Base-by-base conservation (phyloP, 2,888 invertebrate species). In the Microctonus hyperodae region DNA sequence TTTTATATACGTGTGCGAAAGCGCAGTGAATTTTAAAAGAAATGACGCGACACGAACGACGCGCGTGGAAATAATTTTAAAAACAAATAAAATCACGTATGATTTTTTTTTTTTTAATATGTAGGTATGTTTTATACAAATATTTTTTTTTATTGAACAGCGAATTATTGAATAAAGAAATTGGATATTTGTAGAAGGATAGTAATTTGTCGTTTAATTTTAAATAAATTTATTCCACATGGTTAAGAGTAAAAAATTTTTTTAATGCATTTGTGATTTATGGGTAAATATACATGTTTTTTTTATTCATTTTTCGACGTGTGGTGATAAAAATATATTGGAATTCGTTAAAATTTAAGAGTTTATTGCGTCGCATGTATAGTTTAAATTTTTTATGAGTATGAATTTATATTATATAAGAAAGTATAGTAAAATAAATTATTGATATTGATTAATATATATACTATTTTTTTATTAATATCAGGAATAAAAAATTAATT, bases 1-100 rank as follows among this genome's bases (percentile, higher is more conserved):
- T n/a, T 13, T 37, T 11, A 37, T 13, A 37, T 37, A n/a, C 37
- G 37, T 37, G 28, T 25, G 53, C 40, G 31, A 55, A 50, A 48
- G 33, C 10, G 22, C 51, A n/a, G 35, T 51, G 51, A 61, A 23
- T 35, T 56, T 61, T 35, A 50, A 51, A 40, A 58, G 16, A 13
- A 61, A 51, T 61, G 6, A 51, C 22, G 35, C 31, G 33, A n/a
- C 37, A 37, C 37, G 37, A 37, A 37, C 13, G n/a, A 37, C 37
- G 37, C 11, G 3, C n/a, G 13, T 4, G 2, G 37, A 37, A 37
- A 37, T 37, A 37, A 50, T 23, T 50, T 20, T 20, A 50, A 50
- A 50, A 50, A 22, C 48, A 50, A 22, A 50, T 20, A 16, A 10
- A 20, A 22, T 16, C 48, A 16, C 48, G 3, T 1, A 50, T n/a